These are phyloP conservation scores for Atherinomorus stipes DNA, from an alignment of 2,113 vertebrate genomes.

Conservation along the genomic window DNA sequence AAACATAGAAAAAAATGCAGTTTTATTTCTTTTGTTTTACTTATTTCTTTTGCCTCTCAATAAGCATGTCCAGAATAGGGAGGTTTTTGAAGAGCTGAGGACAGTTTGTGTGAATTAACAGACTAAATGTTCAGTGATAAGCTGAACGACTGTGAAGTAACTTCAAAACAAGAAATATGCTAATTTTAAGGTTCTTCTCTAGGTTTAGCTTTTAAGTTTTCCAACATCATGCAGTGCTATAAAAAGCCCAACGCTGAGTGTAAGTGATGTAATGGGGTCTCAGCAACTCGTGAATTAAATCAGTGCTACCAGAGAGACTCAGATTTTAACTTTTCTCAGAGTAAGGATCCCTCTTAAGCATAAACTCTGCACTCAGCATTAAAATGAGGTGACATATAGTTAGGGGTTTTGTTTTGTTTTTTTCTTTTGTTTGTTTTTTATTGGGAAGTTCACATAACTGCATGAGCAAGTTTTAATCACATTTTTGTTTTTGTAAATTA, in stretches of 20 bases:
- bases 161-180: slow-evolving; percentile 12
- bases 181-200: slow-evolving; percentile 13
- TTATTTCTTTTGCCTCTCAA: background rate
- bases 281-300: slow-evolving; percentile 34
- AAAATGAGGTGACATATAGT: background rate
- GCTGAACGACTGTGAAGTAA: slow-evolving; percentile 5
- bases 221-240: slow-evolving; percentile 5
- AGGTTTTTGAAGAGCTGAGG: slow-evolving; percentile 5
- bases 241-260: slow-evolving; percentile 39
- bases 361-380: slow-evolving; percentile 1
- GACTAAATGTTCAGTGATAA: background rate
- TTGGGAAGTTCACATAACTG: background rate
- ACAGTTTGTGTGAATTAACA: slow-evolving; percentile 10
- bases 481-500: background rate
- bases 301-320: slow-evolving; percentile 30
- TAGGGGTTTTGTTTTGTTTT: too few species aligned
- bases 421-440: background rate
- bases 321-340: slow-evolving; percentile 19
- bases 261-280: slow-evolving; percentile 58
- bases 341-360: slow-evolving; percentile 6
- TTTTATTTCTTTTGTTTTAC: background rate
- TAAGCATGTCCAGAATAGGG: background rate
- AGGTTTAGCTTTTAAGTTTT: slow-evolving; percentile 19
- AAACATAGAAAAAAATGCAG: background rate
- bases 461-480: background rate